Conservation (phyloP, 2,888 invertebrate genomes). For the Molanna angustata region DNA sequence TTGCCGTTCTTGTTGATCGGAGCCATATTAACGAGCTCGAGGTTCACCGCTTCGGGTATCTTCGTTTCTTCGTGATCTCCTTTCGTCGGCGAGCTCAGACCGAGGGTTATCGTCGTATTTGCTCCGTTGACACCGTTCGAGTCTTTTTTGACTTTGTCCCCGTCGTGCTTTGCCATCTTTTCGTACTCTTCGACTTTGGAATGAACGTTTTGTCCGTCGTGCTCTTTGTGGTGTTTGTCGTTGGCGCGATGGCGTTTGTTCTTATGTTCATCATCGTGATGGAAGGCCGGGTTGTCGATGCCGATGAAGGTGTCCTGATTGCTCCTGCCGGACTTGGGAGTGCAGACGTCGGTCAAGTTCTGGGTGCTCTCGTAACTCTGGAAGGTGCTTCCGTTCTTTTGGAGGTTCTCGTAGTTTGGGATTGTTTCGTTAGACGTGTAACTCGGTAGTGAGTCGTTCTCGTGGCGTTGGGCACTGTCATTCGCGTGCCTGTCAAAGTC, state of each 20-base stretch:
- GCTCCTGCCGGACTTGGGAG: constrained; percentile 36
- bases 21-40: constrained; percentile 74
- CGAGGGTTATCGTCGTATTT: constrained; percentile 37
- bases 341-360: constrained; percentile 39
- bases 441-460: constrained; percentile 31
- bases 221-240: constrained; percentile 16
- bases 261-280: constrained; percentile 44
- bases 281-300: constrained; percentile 49
- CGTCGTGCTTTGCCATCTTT: constrained; percentile 15
- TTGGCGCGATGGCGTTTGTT: constrained; percentile 49
- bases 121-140: constrained; percentile 41
- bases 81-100: constrained; percentile 37
- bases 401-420: constrained; percentile 38
- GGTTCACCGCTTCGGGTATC: constrained; percentile 68
- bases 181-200: constrained; percentile 11
- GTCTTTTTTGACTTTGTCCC: constrained; percentile 28
- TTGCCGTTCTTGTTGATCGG: constrained; percentile 56
- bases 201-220: constrained; percentile 10
- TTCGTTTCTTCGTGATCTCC: constrained; percentile 18
- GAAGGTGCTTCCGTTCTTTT: constrained; percentile 42
- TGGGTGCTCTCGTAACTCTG: constrained; percentile 44
- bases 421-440: constrained; percentile 22
- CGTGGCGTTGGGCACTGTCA: constrained; percentile 40
- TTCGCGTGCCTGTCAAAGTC: constrained; percentile 24
- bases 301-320: constrained; percentile 36